These are phyloP conservation scores for Colossoma macropomum DNA, from an alignment of 2,113 vertebrate species.

Conservation along the genomic window DNA sequence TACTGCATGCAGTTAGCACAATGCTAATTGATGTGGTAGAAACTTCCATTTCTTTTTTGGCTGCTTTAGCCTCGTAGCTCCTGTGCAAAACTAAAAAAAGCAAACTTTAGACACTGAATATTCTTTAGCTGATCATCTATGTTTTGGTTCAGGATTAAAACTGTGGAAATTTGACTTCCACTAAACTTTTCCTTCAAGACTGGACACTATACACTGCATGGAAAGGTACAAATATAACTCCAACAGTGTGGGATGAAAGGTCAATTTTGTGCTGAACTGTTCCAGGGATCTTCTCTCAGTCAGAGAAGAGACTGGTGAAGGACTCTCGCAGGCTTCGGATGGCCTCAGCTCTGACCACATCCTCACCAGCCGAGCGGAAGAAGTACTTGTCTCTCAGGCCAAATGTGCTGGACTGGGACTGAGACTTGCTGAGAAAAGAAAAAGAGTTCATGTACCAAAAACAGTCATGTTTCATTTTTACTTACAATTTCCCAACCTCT, in stretches of 20 bases:
- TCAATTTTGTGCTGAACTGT: not conserved
- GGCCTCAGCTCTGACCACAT: constrained; percentile 94
- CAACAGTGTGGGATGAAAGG: not conserved
- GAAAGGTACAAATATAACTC: not conserved
- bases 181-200: not conserved
- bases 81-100: no score
- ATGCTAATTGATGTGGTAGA: not conserved
- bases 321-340: constrained; percentile 97
- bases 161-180: no score
- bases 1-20: no score
- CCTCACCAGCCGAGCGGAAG: constrained; percentile 89
- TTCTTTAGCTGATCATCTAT: no score
- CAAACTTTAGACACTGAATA: no score
- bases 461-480: no score
- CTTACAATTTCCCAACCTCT: no score
- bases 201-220: not conserved
- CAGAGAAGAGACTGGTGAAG: constrained; percentile 96
- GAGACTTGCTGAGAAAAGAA: constrained; percentile 90
- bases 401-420: constrained; percentile 97
- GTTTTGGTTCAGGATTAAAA: no score
- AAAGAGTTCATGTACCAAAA: no score
- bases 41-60: not conserved
- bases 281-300: constrained; percentile 68
- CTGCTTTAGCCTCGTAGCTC: not conserved
- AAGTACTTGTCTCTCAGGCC: constrained; percentile 78